phyloP scores from a whole-genome alignment of 2,113 vertebrate genomes.

The Pollimyrus isidori region DNA sequence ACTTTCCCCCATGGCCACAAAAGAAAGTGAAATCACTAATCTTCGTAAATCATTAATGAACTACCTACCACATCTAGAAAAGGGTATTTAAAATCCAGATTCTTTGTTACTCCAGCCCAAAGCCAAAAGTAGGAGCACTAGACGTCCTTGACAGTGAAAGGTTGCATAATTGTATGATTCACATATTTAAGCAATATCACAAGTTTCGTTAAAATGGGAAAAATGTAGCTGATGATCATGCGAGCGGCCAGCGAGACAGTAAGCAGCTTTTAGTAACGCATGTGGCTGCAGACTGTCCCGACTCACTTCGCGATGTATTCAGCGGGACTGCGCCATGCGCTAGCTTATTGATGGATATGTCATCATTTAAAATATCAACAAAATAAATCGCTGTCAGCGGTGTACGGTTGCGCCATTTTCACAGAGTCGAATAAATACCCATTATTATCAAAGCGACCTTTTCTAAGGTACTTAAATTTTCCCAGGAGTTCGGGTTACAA shows the following conservation, averaged over 20 bases:
- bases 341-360: not conserved
- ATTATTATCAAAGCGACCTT: not conserved
- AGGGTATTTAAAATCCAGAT: not conserved
- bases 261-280: not conserved
- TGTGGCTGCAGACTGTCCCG: not conserved
- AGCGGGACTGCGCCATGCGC: not conserved
- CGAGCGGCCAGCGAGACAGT: not conserved
- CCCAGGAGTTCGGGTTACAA: not conserved
- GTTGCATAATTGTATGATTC: not conserved
- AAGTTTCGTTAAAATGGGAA: not conserved
- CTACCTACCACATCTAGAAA: not conserved
- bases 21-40: not conserved
- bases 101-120: not conserved
- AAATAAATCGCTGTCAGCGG: too few relatives aligned
- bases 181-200: not conserved
- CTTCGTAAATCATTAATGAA: not conserved
- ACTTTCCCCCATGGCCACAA: not conserved
- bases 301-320: not conserved
- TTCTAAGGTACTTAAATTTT: constrained; percentile 4
- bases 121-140: not conserved
- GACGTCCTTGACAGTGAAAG: not conserved
- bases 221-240: not conserved
- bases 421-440: not conserved
- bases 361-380: not conserved
- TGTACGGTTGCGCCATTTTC: not conserved